Evolutionary conservation across 2,113 vertebrate species (phyloP), one percentile per base, ranked within the genome.

Genomic region (Brachyistius frenatus): DNA sequence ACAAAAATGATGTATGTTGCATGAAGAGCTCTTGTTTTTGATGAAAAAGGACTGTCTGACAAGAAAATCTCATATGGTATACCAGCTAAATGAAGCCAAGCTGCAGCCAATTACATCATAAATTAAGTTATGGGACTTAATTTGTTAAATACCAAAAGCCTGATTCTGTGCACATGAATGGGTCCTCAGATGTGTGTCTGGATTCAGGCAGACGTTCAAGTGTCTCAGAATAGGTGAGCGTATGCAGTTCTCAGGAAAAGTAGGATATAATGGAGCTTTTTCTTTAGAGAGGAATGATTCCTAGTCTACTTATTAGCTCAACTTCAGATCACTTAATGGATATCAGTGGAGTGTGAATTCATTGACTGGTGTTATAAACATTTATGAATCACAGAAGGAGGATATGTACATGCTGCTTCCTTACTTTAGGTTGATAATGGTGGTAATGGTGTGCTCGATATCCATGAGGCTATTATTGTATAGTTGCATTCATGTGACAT

Each of bases 91-190:
- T 86, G 63, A 77, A 86, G 64, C 60, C 88, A 77, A 80, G 89
- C 85, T 92, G 91, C 81, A 84, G 76, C 88, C 92, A 93, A 83
- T 94, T 91, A 90, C 76, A 84, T 77, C 63, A 83, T 81, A 91
- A 92, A 92, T 94, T 89, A 13, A 92, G 76, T 94, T 92, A 93
- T 87, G 73, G 70, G 67, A 57, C 68, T 85, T 89, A 81, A 90
- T 90, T 90, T 5, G 23, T 76, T 87, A 88, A 89, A 93, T 92
- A 66, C 76, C 66, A 66, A 73, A 86, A 66, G 85, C 61, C 85
- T 87, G 76, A 91, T 90, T 91, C 68, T 65, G 58, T 73, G 79
- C 78, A 80, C 80, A 89, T 91, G 89, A 91, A 87, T 87, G 56
- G 70, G 31, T 74, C 60, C 63, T 91, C 33, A 86, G 73, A 88